Conservation (phyloP, 1,140 invertebrate species). For the Drosophila truncata region DNA sequence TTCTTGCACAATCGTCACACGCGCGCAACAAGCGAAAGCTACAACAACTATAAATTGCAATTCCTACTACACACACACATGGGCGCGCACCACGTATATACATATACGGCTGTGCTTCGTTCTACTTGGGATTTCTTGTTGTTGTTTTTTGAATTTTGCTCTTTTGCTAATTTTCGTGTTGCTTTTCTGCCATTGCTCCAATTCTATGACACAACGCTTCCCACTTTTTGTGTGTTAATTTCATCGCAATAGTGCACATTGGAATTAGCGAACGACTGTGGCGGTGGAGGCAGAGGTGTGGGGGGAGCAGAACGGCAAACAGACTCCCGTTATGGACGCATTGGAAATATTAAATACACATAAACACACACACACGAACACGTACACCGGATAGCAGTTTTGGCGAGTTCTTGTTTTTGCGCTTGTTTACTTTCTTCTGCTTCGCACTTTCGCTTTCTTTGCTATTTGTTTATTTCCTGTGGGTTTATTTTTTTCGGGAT, state of each 20-base stretch:
- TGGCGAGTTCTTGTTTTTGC: conserved; percentile 36
- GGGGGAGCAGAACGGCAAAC: conserved; percentile 18
- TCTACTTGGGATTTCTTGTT: conserved; percentile 34
- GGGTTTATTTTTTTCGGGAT: conserved; percentile 72
- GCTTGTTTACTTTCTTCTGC: conserved; percentile 21
- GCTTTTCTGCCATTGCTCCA: conserved; percentile 64
- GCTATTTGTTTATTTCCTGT: conserved; percentile 63
- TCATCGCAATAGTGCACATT: conserved; percentile 62
- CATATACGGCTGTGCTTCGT: conserved; percentile 25
- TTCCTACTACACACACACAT: conserved; percentile 68
- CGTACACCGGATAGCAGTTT: conserved; percentile 11
- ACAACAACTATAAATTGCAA: conserved; percentile 78
- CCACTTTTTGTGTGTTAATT: conserved; percentile 52
- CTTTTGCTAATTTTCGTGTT: conserved; percentile 55
- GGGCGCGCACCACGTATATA: conserved; percentile 13
- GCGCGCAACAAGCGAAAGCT: conserved; percentile 79
- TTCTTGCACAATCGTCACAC: conserved; percentile 72
- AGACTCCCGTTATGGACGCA: conserved; percentile 58
- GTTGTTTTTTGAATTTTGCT: conserved; percentile 43
- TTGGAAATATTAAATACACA: conserved; percentile 49
- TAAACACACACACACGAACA: conserved; percentile 24
- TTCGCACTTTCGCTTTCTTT: conserved; percentile 45
- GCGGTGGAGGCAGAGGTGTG: not conserved
- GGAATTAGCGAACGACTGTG: conserved; percentile 17
- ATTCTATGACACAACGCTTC: conserved; percentile 75